phyloP scores from a whole-genome alignment of 2,797 vertebrate genomes.

The Falco concolor region DNA sequence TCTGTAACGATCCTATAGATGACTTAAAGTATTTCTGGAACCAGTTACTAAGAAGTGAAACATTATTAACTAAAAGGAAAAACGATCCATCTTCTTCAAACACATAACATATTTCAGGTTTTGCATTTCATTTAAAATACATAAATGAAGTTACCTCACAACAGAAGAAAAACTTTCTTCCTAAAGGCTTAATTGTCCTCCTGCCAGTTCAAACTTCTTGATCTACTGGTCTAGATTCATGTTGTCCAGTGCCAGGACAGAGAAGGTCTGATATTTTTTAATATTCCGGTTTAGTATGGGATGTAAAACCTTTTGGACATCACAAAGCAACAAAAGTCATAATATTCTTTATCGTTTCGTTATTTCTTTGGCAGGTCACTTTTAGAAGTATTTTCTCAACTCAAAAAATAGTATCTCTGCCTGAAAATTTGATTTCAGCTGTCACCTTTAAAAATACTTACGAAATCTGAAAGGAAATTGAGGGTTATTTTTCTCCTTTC shows the following conservation, averaged over 20 bases:
- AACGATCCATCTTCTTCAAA: slow-evolving; percentile 14
- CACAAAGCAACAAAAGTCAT: background rate
- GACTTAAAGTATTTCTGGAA: slow-evolving; percentile 32
- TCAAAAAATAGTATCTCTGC: background rate
- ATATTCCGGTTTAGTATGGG: background rate
- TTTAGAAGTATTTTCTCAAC: background rate
- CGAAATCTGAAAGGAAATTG: background rate
- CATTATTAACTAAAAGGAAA: slow-evolving; percentile 13
- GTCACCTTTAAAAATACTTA: background rate
- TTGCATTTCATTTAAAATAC: slow-evolving; percentile 6
- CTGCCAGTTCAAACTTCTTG: background rate
- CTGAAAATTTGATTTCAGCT: background rate
- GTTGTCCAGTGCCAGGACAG: background rate
- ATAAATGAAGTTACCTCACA: background rate
- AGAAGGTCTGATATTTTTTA: background rate
- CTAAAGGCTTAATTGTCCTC: background rate
- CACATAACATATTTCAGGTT: background rate
- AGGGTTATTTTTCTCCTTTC: background rate
- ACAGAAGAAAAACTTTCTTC: background rate
- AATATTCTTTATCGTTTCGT: background rate
- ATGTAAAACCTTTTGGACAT: background rate
- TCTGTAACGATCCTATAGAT: background rate
- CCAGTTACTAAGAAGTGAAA: slow-evolving; percentile 24
- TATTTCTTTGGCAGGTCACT: background rate
- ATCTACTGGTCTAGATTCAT: background rate